Evolutionary conservation across 2,888 invertebrate species (phyloP).

Genomic region (Panzeria rudis): DNA sequence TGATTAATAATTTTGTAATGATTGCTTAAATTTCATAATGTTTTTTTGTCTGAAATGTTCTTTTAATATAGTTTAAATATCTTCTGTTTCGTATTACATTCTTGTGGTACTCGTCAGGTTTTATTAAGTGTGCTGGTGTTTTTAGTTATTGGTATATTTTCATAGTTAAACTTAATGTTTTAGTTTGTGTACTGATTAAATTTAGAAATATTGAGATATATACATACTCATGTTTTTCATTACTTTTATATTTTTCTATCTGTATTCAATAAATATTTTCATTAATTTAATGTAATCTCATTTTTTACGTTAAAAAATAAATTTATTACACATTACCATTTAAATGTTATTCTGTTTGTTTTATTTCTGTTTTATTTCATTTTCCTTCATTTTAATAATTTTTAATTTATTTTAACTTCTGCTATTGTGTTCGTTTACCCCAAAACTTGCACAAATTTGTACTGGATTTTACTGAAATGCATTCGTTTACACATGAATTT

Average conservation of each 20-base stretch:
- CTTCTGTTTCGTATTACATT: background rate
- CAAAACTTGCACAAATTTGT: no score
- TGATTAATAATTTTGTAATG: no score
- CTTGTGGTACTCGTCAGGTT: background rate
- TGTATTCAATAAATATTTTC: conserved; percentile 63
- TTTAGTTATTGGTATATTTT: conserved; percentile 19
- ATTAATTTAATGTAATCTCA: conserved; percentile 63
- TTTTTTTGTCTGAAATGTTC: no score
- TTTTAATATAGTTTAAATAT: background rate
- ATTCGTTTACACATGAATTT: no score
- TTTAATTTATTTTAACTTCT: background rate
- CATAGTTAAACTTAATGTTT: conserved; percentile 16
- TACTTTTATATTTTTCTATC: conserved; percentile 14
- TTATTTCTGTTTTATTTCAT: conserved; percentile 47
- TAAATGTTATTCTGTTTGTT: conserved; percentile 50
- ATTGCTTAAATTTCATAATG: background rate
- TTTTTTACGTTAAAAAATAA: conserved; percentile 55
- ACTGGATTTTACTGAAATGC: no score
- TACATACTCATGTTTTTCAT: conserved; percentile 12
- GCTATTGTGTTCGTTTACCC: no score
- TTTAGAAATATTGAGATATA: background rate
- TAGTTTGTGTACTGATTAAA: conserved; percentile 55
- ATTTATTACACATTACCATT: conserved; percentile 34
- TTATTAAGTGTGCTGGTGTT: conserved; percentile 32
- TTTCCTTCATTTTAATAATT: background rate